These are phyloP conservation scores for Sarcophaga variegata DNA, from an alignment of 2,888 invertebrate species.

Conservation along the genomic window DNA sequence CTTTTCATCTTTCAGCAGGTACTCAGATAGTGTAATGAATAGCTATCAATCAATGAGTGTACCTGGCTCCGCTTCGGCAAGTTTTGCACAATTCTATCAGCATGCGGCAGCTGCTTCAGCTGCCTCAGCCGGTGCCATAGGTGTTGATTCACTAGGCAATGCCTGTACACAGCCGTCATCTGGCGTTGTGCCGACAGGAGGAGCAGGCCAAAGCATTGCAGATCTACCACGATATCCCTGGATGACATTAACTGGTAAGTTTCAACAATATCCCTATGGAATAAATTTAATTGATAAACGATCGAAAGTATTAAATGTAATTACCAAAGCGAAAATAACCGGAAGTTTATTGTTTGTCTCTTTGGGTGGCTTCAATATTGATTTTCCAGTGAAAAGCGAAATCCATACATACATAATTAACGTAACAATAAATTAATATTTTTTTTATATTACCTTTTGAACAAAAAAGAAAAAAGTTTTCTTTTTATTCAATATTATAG, in stretches of 20 bases:
- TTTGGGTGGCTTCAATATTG: background rate
- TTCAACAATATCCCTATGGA: constrained; percentile 12
- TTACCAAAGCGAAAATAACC: background rate
- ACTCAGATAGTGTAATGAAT: constrained; percentile 82
- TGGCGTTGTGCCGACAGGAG: constrained; percentile 83
- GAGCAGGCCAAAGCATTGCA: constrained; percentile 92
- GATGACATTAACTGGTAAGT: constrained; percentile 97
- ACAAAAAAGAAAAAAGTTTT: background rate
- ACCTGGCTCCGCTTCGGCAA: constrained; percentile 82
- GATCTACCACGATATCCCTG: constrained; percentile 97
- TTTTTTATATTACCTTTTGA: background rate
- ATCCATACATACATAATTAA: background rate
- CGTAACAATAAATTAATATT: constrained; percentile 5
- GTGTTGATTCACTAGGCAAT: constrained; percentile 90
- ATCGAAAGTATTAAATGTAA: background rate
- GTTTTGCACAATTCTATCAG: constrained; percentile 93
- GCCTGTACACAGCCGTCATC: constrained; percentile 89
- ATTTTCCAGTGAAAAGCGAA: background rate
- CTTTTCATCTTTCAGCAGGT: constrained; percentile 76
- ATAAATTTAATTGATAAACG: background rate
- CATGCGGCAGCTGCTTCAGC: constrained; percentile 88
- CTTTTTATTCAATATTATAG: background rate
- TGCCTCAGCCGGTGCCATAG: constrained; percentile 88
- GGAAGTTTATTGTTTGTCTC: background rate
- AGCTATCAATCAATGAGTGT: constrained; percentile 82